phyloP scores from a whole-genome alignment of 1,140 invertebrate species.

The Euwallacea similis region DNA sequence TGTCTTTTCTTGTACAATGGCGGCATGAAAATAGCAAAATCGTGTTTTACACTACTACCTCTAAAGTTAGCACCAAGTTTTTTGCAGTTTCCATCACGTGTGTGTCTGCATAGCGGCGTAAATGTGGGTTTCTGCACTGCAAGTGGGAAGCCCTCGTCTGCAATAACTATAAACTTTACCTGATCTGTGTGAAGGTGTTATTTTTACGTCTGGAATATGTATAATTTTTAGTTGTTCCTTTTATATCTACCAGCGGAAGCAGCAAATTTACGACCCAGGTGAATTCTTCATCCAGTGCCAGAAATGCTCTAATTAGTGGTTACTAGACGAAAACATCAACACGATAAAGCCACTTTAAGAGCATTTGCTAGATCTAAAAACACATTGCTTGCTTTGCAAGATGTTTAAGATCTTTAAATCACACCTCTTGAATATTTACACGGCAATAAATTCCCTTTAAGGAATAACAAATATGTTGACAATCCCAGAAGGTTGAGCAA shows the following conservation, averaged over 20 bases:
- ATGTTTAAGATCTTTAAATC: slow-evolving; percentile 28
- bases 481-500: slow-evolving; percentile 34
- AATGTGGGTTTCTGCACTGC: slow-evolving; percentile 22
- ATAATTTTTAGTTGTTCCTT: background rate
- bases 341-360: background rate
- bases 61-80: no score
- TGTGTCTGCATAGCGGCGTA: slow-evolving; percentile 4
- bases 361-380: slow-evolving; percentile 13
- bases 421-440: slow-evolving; percentile 35
- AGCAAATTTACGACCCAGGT: slow-evolving; percentile 6
- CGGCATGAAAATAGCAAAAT: no score
- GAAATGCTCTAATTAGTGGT: background rate
- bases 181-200: slow-evolving; percentile 29
- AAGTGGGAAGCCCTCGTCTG: slow-evolving; percentile 23
- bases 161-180: slow-evolving; percentile 28
- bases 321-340: background rate
- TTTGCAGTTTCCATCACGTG: no score
- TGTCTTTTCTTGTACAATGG: no score
- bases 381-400: slow-evolving; percentile 15
- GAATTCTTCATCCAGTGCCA: background rate
- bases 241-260: background rate
- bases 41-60: no score
- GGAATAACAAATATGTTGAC: slow-evolving; percentile 40
- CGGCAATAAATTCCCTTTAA: slow-evolving; percentile 32
- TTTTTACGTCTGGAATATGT: slow-evolving; percentile 23